Evolutionary conservation across 2,888 invertebrate species (phyloP).

Genomic region (Mythimna albipuncta): DNA sequence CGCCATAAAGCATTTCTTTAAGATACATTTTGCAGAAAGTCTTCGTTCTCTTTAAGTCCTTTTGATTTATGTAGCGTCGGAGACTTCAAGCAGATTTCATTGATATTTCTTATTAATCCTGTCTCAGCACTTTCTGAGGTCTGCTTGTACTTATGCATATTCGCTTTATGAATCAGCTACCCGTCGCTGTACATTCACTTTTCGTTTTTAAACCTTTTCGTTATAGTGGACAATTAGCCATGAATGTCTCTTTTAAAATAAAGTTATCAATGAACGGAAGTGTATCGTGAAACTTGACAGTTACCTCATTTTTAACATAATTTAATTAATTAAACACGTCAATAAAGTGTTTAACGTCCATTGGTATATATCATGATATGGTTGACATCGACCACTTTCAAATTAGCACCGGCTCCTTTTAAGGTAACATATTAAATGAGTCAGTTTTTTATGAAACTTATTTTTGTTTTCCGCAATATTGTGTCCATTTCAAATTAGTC

Average conservation of each 20-base stretch:
- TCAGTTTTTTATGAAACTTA: slow-evolving; percentile 30
- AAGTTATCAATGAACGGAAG: slow-evolving; percentile 71
- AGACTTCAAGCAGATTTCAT: slow-evolving; percentile 53
- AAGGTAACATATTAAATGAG: slow-evolving; percentile 33
- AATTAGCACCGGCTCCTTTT: slow-evolving; percentile 54
- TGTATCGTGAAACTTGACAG: slow-evolving; percentile 61
- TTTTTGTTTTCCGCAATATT: slow-evolving; percentile 27
- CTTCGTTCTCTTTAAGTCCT: slow-evolving; percentile 36
- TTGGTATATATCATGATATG: slow-evolving; percentile 42
- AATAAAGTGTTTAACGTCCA: slow-evolving; percentile 64
- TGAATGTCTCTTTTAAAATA: slow-evolving; percentile 62
- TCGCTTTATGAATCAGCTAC: slow-evolving; percentile 58
- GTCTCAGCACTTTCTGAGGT: slow-evolving; percentile 32
- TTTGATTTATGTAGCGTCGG: slow-evolving; percentile 49
- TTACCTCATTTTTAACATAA: slow-evolving; percentile 56
- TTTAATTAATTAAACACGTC: slow-evolving; percentile 61
- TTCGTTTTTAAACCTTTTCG: slow-evolving; percentile 45
- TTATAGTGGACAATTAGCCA: slow-evolving; percentile 57
- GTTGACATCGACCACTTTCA: slow-evolving; percentile 48
- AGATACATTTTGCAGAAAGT: slow-evolving; percentile 45
- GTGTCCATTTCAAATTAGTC: slow-evolving; percentile 16
- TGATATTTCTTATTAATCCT: slow-evolving; percentile 61
- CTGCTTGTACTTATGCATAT: slow-evolving; percentile 57
- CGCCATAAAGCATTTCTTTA: slow-evolving; percentile 44
- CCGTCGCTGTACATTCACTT: slow-evolving; percentile 59